Conservation (phyloP, 2,888 invertebrate species). For the Phlogophora meticulosa region DNA sequence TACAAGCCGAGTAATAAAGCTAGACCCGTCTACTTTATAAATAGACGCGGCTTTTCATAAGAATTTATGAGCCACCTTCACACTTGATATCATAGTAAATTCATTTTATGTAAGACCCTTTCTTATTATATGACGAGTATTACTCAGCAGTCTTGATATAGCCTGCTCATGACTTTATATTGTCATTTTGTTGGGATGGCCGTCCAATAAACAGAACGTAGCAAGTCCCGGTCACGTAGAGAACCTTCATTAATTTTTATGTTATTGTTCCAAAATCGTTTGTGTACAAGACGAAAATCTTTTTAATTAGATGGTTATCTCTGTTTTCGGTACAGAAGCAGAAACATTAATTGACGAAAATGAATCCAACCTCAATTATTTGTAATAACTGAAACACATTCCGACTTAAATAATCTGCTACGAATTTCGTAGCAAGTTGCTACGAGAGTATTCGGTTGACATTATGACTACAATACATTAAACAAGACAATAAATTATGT, state of each 20-base stretch:
- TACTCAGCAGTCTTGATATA: slow-evolving; percentile 59
- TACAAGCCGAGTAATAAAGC: slow-evolving; percentile 73
- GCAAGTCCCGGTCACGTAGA: slow-evolving; percentile 51
- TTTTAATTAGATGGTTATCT: slow-evolving; percentile 37
- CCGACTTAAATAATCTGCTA: slow-evolving; percentile 22
- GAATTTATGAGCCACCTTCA: slow-evolving; percentile 54
- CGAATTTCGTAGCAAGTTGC: slow-evolving; percentile 27
- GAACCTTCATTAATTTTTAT: slow-evolving; percentile 65
- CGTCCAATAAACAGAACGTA: slow-evolving; percentile 57
- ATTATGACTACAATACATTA: not conserved
- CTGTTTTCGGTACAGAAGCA: not conserved
- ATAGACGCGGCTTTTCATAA: slow-evolving; percentile 58
- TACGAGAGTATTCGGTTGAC: slow-evolving; percentile 21
- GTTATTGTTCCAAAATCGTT: slow-evolving; percentile 51
- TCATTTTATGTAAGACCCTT: slow-evolving; percentile 55
- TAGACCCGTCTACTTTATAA: slow-evolving; percentile 55
- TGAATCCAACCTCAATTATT: not conserved
- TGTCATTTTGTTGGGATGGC: slow-evolving; percentile 43
- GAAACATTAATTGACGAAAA: slow-evolving; percentile 17
- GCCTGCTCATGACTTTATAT: slow-evolving; percentile 51
- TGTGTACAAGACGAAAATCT: slow-evolving; percentile 31
- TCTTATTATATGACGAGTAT: slow-evolving; percentile 60
- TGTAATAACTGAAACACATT: not conserved
- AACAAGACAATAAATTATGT: slow-evolving; percentile 21
- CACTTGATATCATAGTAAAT: slow-evolving; percentile 58